Evolutionary conservation across 2,797 vertebrate species (phyloP).

Genomic region (Myoxocephalus aenaeus): DNA sequence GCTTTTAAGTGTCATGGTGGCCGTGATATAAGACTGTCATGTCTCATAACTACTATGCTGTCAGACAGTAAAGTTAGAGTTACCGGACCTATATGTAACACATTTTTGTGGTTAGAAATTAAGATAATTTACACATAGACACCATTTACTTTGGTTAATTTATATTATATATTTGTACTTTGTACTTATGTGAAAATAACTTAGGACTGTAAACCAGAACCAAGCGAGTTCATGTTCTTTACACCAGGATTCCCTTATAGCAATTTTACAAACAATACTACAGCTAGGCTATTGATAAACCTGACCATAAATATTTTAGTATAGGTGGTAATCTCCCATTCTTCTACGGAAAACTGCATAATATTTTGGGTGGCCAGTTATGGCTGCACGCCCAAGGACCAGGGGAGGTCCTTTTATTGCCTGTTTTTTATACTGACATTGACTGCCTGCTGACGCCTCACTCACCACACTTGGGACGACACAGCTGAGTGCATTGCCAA

Average conservation of each 20-base stretch:
- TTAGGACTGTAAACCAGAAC: too few relatives aligned
- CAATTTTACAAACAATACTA: neutral
- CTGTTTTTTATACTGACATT: too few relatives aligned
- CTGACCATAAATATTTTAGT: neutral
- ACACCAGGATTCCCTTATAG: too few relatives aligned
- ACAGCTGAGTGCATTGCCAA: too few relatives aligned
- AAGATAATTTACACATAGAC: neutral
- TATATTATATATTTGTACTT: neutral
- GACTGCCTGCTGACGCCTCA: too few relatives aligned
- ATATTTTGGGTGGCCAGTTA: neutral
- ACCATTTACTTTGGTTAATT: neutral
- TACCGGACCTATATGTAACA: neutral
- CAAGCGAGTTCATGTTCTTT: too few relatives aligned
- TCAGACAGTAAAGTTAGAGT: neutral
- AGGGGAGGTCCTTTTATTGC: too few relatives aligned
- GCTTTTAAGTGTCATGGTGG: constrained; percentile 6
- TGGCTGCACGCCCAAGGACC: neutral
- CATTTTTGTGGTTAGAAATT: neutral
- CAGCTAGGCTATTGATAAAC: neutral
- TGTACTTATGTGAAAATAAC: neutral
- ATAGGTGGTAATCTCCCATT: neutral
- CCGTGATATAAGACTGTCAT: neutral
- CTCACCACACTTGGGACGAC: too few relatives aligned
- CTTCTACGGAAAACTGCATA: neutral
- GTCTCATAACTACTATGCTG: too few relatives aligned